Evolutionary conservation across 1,140 invertebrate species (phyloP).

Genomic region (Spodoptera litura): DNA sequence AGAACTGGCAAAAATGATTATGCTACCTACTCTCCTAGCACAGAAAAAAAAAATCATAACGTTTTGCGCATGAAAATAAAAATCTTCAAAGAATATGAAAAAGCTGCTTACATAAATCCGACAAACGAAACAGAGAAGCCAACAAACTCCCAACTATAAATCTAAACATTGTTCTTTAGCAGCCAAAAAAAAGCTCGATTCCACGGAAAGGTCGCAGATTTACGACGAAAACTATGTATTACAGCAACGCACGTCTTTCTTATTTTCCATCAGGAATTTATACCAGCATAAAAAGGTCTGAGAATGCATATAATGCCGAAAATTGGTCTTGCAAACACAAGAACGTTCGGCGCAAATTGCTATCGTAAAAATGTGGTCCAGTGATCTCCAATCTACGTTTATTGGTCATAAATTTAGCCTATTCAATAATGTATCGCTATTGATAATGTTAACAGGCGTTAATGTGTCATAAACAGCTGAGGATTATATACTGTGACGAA

Average conservation of each 20-base stretch:
- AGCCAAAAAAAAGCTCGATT: conserved; percentile 47
- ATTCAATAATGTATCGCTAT: conserved; percentile 78
- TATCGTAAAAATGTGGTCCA: conserved; percentile 81
- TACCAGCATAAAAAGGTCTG: conserved; percentile 76
- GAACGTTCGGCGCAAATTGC: conserved; percentile 74
- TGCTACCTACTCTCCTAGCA: no score
- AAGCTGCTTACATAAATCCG: neutral
- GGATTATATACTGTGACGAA: conserved; percentile 64
- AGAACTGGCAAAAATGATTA: no score
- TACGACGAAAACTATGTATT: conserved; percentile 57
- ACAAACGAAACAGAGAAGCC: conserved; percentile 5
- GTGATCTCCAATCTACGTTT: conserved; percentile 83
- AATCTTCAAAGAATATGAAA: conserved; percentile 14
- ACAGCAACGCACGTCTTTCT: conserved; percentile 48
- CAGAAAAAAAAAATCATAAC: no score
- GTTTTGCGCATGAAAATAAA: no score
- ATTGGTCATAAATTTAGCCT: conserved; percentile 73
- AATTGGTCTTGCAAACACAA: conserved; percentile 64
- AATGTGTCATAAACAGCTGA: conserved; percentile 62
- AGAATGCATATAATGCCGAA: conserved; percentile 78
- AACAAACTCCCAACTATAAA: conserved; percentile 39
- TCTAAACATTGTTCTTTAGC: conserved; percentile 47
- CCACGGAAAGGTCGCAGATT: conserved; percentile 50
- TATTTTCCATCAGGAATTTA: conserved; percentile 78
- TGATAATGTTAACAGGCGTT: conserved; percentile 80